Conservation (phyloP, 2,888 invertebrate genomes). For the Carabus problematicus region DNA sequence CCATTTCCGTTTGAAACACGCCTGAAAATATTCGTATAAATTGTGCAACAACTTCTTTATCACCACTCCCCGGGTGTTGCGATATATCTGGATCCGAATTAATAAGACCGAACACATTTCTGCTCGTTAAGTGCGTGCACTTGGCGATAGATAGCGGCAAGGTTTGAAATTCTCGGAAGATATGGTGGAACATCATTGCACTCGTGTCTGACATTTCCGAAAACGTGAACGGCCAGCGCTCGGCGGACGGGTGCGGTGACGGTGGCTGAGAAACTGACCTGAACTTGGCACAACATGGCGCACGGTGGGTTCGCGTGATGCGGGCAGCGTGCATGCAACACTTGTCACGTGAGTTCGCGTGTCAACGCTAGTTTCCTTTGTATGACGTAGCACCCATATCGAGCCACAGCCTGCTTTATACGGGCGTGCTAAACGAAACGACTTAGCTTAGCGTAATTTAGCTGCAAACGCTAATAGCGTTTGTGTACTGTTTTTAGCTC, state of each 20-base stretch:
- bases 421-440: no score
- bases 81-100: neutral
- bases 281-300: conserved; percentile 18
- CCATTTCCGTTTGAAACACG: no score
- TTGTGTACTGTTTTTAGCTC: no score
- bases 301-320: neutral
- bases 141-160: neutral
- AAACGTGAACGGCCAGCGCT: no score
- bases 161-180: conserved; percentile 11
- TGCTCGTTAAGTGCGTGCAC: neutral
- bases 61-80: neutral
- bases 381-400: conserved; percentile 16
- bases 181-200: conserved; percentile 29
- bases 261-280: neutral
- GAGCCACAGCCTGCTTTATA: neutral
- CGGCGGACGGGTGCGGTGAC: no score
- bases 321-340: conserved; percentile 17
- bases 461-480: no score
- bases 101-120: neutral
- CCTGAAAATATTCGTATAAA: no score
- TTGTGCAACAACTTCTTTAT: neutral
- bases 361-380: neutral
- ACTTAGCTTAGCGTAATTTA: no score
- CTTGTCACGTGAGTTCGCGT: conserved; percentile 21
- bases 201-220: conserved; percentile 34